Evolutionary conservation across 2,888 invertebrate genomes (phyloP), one percentile per base, ranked within the genome.

Genomic region (Petrophora chlorosata): DNA sequence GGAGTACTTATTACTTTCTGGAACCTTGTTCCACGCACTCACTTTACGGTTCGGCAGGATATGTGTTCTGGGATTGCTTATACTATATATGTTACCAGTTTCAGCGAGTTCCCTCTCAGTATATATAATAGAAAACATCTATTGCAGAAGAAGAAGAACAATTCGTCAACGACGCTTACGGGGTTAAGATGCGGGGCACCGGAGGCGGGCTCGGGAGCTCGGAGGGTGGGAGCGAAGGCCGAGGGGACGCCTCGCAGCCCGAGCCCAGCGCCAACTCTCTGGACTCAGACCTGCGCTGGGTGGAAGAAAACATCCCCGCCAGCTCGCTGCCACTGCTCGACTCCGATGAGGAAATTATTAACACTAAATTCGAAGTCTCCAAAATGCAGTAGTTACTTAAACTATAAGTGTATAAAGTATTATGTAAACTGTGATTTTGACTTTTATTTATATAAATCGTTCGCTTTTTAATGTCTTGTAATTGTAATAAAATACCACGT

Each of bases 261-360:
- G 70, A 74, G n/a, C 65, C 61, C 10, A 62, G 51, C 46, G 53
- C 60, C 17, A 79, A 79, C 54, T 79, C 92, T 79, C 29, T 85
- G 2, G 83, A 86, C 77, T 65, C 90, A 43, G 83, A 91, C 75
- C 69, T 92, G 2, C 83, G 96, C 72, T 98, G 98, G 98, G 95
- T 98, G 3, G 98, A 98, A 76, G 97, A 98, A 64, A 96, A 98
- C 80, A 97, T 98, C 61, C 97, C 97, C 0, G 92, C 95, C 16
- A 92, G 95, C 52, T 92, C 95, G 76, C 93, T 66, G 81, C 95
- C 69, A 63, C 94, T 79, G 86, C 93, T 64, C 80, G 96, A 73
- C 81, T 96, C 74, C 89, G 96, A 92, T 71, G 96, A 96, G 85
- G 96, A 96, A 85, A 93, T 96, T 40, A 94, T 96, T 67, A 95